A percentile compares a stretch with the other conserved stretches of the same genome.
Evolutionary conservation across 2,797 vertebrate species (phyloP).

Genomic region (Catostomus latipinnis): DNA sequence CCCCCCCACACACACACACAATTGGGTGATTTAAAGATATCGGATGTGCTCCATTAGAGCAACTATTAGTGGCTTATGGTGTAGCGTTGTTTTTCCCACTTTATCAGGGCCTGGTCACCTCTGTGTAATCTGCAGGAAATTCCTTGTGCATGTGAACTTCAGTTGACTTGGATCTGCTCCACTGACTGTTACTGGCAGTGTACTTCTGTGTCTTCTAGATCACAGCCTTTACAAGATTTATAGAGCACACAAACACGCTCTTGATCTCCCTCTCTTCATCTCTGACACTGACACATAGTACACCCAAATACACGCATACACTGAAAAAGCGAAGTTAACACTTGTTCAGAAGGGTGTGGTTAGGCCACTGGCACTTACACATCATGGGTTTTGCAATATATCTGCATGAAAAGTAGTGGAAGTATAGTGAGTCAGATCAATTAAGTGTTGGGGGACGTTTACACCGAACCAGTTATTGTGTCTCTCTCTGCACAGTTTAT

Average conservation of each 20-base stretch:
- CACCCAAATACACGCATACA: background rate
- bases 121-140: constrained; percentile 80
- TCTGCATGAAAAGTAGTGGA: constrained; percentile 45
- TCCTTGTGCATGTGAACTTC: constrained; percentile 74
- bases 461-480: background rate
- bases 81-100: constrained; percentile 66
- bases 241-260: constrained; percentile 17
- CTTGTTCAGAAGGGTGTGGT: constrained; percentile 52
- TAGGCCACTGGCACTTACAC: constrained; percentile 26
- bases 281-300: background rate
- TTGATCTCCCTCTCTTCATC: background rate
- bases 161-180: constrained; percentile 69
- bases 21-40: constrained; percentile 51
- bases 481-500: too few species aligned
- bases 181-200: constrained; percentile 71
- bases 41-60: constrained; percentile 62
- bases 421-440: constrained; percentile 44
- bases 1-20: constrained; percentile 2
- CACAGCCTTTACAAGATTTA: constrained; percentile 45
- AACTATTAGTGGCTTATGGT: constrained; percentile 65
- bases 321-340: constrained; percentile 49
- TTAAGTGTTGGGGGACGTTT: constrained; percentile 6
- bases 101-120: constrained; percentile 71
- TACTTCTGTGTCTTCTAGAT: constrained; percentile 45
- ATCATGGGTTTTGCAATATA: constrained; percentile 56